Evolutionary conservation across 2,113 vertebrate species (phyloP).

Genomic region (Oxyura jamaicensis): DNA sequence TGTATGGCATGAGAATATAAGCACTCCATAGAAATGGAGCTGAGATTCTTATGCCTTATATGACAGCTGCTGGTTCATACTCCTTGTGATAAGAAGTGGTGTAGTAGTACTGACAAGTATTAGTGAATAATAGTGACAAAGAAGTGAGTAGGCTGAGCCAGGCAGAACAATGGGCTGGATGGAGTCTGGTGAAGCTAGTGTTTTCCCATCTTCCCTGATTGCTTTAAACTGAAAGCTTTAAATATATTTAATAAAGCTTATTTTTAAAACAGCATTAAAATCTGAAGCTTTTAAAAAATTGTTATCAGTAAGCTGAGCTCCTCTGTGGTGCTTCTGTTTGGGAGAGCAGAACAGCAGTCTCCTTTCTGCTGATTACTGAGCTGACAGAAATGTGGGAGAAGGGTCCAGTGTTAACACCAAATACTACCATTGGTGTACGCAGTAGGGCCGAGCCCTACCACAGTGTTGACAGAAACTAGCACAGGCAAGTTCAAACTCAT

Average conservation of each 20-base stretch:
- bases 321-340: fast-evolving
- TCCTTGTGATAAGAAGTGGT: slow-evolving; percentile 11
- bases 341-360: neutral
- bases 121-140: neutral
- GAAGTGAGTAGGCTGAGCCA: neutral
- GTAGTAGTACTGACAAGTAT: neutral
- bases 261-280: neutral
- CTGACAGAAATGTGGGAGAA: neutral
- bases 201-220: neutral
- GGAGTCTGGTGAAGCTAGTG: neutral
- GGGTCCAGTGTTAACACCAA: neutral
- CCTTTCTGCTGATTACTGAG: neutral
- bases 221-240: neutral
- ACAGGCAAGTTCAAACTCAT: neutral
- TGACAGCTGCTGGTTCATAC: neutral
- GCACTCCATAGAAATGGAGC: slow-evolving; percentile 1
- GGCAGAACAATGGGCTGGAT: neutral
- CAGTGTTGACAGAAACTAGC: neutral
- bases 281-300: neutral
- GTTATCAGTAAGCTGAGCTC: neutral
- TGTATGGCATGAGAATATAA: neutral
- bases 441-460: neutral
- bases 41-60: slow-evolving; percentile 19
- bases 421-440: neutral
- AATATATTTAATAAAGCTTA: neutral